Conservation (phyloP, 2,113 vertebrate genomes). For the Sterrhoptilus dennistouni region DNA sequence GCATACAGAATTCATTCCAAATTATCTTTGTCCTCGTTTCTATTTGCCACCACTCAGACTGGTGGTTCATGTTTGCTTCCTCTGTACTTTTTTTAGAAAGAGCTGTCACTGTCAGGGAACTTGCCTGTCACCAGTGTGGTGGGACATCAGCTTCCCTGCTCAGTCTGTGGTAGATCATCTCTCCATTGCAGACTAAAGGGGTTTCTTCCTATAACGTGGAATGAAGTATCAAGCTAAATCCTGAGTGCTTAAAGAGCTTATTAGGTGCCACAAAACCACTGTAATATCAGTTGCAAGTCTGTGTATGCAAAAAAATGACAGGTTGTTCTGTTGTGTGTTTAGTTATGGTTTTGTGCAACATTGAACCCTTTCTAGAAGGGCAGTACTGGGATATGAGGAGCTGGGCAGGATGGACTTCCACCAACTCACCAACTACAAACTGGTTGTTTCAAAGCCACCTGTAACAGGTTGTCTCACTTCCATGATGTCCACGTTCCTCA, state of each 20-base stretch:
- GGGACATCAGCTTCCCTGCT: not conserved
- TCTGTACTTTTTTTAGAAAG: not conserved
- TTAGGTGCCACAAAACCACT: not conserved
- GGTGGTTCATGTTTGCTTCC: not conserved
- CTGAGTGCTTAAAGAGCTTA: not conserved
- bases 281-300: not conserved
- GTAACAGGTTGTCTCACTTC: not conserved
- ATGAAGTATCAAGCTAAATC: not conserved
- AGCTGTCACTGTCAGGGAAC: not conserved
- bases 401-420: not conserved
- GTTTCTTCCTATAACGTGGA: not conserved
- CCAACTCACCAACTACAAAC: not conserved
- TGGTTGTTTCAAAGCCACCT: not conserved
- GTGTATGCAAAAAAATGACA: not conserved
- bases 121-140: not conserved
- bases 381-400: rapidly evolving
- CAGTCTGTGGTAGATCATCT: not conserved
- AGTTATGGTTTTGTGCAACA: not conserved
- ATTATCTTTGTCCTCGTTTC: not conserved
- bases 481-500: not conserved
- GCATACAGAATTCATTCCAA: not conserved
- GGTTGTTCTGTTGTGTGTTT: not conserved
- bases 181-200: not conserved
- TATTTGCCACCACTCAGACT: not conserved
- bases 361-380: not conserved